A percentile compares a stretch with the other conserved stretches of the same genome.
These are phyloP conservation scores for Microplitis manilae DNA, from an alignment of 2,888 invertebrate genomes.

Conservation along the genomic window DNA sequence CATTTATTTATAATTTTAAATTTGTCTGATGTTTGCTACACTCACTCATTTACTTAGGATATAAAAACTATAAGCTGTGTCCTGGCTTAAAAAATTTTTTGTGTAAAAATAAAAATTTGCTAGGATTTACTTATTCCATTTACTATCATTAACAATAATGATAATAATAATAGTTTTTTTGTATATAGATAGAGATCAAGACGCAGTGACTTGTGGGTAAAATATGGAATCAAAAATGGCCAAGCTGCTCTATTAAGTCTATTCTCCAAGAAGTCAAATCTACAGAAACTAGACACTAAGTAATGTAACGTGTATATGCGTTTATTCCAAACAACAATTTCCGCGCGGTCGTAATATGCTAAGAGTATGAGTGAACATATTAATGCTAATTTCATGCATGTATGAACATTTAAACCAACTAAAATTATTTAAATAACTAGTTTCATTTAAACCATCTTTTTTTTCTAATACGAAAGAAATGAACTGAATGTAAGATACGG, in stretches of 20 bases:
- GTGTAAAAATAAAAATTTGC: no score
- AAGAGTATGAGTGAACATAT: conserved; percentile 36
- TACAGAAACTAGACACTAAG: neutral
- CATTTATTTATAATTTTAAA: no score
- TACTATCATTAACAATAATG: no score
- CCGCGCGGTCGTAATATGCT: neutral
- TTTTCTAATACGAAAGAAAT: no score
- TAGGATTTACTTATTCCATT: no score
- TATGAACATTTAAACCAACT: no score
- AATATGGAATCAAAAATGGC: conserved; percentile 9
- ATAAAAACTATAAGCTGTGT: no score
- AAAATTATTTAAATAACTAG: no score
- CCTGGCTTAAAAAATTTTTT: no score
- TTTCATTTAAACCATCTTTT: no score
- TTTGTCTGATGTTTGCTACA: no score
- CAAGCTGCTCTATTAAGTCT: neutral
- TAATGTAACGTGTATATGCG: neutral
- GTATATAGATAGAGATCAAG: neutral
- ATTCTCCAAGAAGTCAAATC: neutral
- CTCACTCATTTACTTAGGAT: no score
- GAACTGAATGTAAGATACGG: neutral
- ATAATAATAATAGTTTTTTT: neutral
- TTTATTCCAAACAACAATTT: conserved; percentile 1
- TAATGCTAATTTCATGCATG: neutral
- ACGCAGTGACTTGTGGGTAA: conserved; percentile 17